phyloP scores from a whole-genome alignment of 1,140 invertebrate species.

The Drosophila albomicans region DNA sequence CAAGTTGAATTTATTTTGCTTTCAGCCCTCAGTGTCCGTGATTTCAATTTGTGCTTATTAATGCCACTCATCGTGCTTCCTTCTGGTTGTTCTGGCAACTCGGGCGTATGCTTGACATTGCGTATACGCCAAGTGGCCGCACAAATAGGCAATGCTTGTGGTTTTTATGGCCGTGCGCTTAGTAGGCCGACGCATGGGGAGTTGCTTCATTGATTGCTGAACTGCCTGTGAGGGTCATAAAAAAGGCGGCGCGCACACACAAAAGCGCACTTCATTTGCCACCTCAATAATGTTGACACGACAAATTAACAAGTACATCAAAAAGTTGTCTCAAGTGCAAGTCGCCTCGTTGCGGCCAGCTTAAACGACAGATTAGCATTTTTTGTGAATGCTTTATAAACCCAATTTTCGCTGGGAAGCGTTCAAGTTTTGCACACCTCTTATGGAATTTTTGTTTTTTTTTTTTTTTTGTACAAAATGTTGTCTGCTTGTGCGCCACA shows the following conservation, averaged over 20 bases:
- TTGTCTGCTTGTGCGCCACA: not conserved
- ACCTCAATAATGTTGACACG: conserved; percentile 53
- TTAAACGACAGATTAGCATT: conserved; percentile 68
- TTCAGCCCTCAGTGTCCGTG: not conserved
- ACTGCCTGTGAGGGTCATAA: conserved; percentile 50
- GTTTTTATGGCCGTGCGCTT: conserved; percentile 44
- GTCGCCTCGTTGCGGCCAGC: conserved; percentile 13
- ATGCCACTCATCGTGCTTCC: conserved; percentile 21
- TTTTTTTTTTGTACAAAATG: not conserved
- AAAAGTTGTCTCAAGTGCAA: conserved; percentile 38
- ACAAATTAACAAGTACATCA: conserved; percentile 70
- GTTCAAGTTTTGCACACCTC: not conserved
- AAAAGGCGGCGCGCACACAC: conserved; percentile 37
- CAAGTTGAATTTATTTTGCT: not conserved
- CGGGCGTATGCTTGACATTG: conserved; percentile 31
- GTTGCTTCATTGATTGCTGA: conserved; percentile 57
- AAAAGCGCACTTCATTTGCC: conserved; percentile 39
- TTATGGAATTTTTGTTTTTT: not conserved
- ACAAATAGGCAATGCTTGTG: conserved; percentile 34
- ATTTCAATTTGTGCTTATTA: conserved; percentile 40
- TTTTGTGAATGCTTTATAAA: conserved; percentile 45
- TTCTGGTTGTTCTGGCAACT: conserved; percentile 1
- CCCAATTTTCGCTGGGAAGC: conserved; percentile 34
- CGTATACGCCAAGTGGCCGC: conserved; percentile 39
- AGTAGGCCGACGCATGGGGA: conserved; percentile 26